Base-by-base conservation (phyloP, 2,113 vertebrate species). In the Heloderma charlesbogerti region DNA sequence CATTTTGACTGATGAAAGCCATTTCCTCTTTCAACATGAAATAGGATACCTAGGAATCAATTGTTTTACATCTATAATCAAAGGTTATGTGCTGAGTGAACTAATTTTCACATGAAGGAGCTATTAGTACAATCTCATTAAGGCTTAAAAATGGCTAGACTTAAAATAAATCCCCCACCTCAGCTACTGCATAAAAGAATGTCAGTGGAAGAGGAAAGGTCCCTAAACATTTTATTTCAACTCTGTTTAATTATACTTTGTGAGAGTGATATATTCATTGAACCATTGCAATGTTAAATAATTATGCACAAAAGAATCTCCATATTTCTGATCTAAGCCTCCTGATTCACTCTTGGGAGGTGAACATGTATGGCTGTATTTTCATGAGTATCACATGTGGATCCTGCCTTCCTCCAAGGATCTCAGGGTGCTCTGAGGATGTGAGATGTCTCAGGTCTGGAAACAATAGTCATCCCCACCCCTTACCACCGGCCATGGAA, bases 1-100 rank as follows among this genome's bases (percentile, higher is more conserved):
- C 87, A 91, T 92, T 93, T 84, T 85, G 77, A 89, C 91, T 88
- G 10, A 31, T 72, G 45, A 86, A 91, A 93, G 4, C 18, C 84
- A 86, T 81, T 87, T 82, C 63, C 54, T 92, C 1, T 91, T 80
- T 60, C 45, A 34, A 89, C 66, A 74, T 86, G 3, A 84, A 74
- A 63, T 83, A 72, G 15, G 78, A 67, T 80, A 84, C 40, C 69
- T 69, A 10, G 18, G 77, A 93, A 67, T 89, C 18, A 85, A 78
- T 29, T 43, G 87, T 88, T 90, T 87, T 84, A 74, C 77, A 89
- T 87, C 43, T 82, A 45, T 51, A 82, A 83, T 75, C 22, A 90
- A 90, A 91, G 29, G 45, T n/a, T 34, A 13, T 90, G 84, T 89
- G 86, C 83, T 74, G 9, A 31, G n/a, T 80, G 81, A 94, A 88